These are phyloP conservation scores for Alligator sinensis DNA, from an alignment of 2,113 vertebrate species.

Conservation along the genomic window DNA sequence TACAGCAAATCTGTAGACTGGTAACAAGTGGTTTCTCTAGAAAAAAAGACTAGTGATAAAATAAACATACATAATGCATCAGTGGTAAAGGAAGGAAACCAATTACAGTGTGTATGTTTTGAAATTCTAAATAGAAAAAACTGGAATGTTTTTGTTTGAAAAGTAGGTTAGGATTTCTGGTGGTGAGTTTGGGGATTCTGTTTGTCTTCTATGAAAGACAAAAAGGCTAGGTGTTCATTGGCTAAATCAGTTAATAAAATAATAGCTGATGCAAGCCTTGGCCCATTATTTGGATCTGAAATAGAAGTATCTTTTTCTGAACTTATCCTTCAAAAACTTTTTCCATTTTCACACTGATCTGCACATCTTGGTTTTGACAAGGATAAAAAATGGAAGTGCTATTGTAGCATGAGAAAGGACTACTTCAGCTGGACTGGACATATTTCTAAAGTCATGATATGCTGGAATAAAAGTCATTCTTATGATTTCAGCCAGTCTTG, in stretches of 20 bases:
- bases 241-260: background rate
- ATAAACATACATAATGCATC: background rate
- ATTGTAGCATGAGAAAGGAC: slow-evolving; percentile 28
- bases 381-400: background rate
- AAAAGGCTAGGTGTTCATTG: background rate
- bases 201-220: background rate
- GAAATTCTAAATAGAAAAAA: background rate
- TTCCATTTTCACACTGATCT: rapidly evolving
- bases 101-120: background rate
- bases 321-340: background rate
- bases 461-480: background rate
- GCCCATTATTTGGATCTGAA: background rate
- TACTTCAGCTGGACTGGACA: background rate
- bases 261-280: background rate
- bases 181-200: rapidly evolving
- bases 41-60: background rate
- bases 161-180: background rate
- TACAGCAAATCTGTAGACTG: background rate
- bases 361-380: background rate
- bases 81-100: background rate
- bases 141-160: background rate
- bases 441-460: background rate
- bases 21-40: background rate
- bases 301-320: background rate
- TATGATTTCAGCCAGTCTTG: slow-evolving; percentile 17